These are phyloP conservation scores for Cheirogaleus major DNA, from an alignment of 2,797 vertebrate genomes.

Conservation along the genomic window DNA sequence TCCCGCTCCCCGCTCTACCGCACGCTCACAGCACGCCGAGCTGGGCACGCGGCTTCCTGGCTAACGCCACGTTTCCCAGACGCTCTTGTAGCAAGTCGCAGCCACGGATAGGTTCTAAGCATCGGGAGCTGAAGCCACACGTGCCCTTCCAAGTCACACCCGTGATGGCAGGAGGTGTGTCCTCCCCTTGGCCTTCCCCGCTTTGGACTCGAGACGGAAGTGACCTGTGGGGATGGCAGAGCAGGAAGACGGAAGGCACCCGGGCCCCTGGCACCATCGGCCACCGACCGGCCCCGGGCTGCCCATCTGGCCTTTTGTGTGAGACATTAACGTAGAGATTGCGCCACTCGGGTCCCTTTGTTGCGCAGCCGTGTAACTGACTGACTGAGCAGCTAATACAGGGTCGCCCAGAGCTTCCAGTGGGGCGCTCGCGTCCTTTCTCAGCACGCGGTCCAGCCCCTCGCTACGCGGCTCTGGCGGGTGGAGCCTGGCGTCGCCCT, in stretches of 20 bases:
- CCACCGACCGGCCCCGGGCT: neutral
- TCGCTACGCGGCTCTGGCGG: rapidly evolving
- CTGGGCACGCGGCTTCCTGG: rapidly evolving
- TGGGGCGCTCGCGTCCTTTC: rapidly evolving
- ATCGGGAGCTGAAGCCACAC: neutral
- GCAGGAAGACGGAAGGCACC: neutral
- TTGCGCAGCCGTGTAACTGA: rapidly evolving
- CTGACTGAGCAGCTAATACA: rapidly evolving
- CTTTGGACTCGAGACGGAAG: rapidly evolving
- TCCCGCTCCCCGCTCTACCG: rapidly evolving
- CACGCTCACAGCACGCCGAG: rapidly evolving
- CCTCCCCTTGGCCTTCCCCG: neutral
- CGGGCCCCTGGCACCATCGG: neutral
- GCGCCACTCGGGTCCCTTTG: neutral
- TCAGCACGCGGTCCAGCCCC: rapidly evolving
- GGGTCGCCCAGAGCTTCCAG: rapidly evolving
- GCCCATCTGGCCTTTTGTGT: neutral
- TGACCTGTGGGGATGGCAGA: rapidly evolving
- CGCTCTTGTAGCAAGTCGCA: neutral
- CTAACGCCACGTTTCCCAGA: neutral
- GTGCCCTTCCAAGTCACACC: too few relatives aligned
- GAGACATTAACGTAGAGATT: rapidly evolving
- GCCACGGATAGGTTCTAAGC: too few relatives aligned
- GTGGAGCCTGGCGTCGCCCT: rapidly evolving
- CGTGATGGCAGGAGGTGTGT: neutral